Percentiles rank a stretch among this genome's conserved stretches.
These are phyloP conservation scores for Eulemur rufifrons DNA, from an alignment of 2,113 vertebrate species.

Conservation along the genomic window DNA sequence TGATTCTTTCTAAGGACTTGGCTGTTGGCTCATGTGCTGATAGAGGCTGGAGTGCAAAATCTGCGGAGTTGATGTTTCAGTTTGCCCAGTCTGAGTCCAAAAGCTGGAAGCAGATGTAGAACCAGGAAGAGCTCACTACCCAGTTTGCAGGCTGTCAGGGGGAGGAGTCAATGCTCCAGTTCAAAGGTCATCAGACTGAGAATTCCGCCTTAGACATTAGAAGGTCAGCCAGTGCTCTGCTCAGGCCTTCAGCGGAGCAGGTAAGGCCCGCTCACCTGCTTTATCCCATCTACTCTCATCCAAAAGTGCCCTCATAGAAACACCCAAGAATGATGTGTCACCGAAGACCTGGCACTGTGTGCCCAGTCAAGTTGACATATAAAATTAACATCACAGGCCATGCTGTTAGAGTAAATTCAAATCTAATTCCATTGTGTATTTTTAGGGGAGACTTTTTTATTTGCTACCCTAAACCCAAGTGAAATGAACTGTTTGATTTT, in stretches of 20 bases:
- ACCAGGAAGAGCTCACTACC: neutral
- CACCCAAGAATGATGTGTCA: neutral
- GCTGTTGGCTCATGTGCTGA: neutral
- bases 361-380: neutral
- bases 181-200: neutral
- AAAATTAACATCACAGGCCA: neutral
- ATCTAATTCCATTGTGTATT: neutral
- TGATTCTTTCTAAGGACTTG: neutral
- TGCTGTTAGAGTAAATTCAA: neutral
- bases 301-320: neutral
- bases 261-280: neutral
- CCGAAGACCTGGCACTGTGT: neutral
- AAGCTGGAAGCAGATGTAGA: neutral
- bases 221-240: neutral
- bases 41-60: neutral
- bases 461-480: neutral
- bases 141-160: neutral
- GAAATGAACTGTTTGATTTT: neutral
- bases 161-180: neutral
- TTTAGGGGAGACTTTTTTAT: neutral
- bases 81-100: neutral
- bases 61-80: neutral
- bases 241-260: neutral
- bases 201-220: neutral
- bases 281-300: neutral